phyloP scores from a whole-genome alignment of 1,140 invertebrate species.

The Camponotus floridanus region DNA sequence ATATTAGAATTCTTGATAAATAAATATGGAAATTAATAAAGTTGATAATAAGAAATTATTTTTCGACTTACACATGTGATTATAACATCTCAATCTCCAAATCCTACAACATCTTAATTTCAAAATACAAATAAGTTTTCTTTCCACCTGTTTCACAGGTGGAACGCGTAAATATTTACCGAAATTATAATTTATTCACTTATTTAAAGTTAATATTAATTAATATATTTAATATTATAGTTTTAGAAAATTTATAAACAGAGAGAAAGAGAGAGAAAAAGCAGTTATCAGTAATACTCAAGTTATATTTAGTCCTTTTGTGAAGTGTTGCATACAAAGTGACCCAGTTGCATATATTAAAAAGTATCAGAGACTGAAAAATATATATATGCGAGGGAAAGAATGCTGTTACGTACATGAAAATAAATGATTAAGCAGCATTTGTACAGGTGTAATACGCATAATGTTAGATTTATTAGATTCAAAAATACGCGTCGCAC shows the following conservation, averaged over 20 bases:
- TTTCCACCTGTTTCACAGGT: not conserved
- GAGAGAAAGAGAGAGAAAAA: not conserved
- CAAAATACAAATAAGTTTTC: not conserved
- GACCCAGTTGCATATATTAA: slow-evolving; percentile 52
- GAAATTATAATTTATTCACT: not conserved
- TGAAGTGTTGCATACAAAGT: slow-evolving; percentile 41
- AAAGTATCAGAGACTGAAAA: slow-evolving; percentile 27
- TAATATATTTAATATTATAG: slow-evolving; percentile 4
- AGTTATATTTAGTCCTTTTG: slow-evolving; percentile 47
- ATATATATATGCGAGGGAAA: not conserved
- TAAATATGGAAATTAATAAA: not conserved
- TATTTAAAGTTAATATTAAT: not conserved
- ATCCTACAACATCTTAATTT: no score
- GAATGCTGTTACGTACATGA: not conserved
- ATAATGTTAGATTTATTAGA: slow-evolving; percentile 3
- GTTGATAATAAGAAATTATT: slow-evolving; percentile 17
- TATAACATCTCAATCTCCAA: not conserved
- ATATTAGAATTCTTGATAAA: slow-evolving; percentile 2
- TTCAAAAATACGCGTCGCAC: not conserved
- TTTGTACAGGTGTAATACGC: not conserved
- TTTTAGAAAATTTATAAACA: not conserved
- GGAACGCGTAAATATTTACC: not conserved
- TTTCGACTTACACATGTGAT: not conserved
- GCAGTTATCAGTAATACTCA: slow-evolving; percentile 31
- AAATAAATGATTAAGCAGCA: not conserved